These are phyloP conservation scores for Myotis davidii DNA, from an alignment of 2,113 vertebrate genomes.

Conservation along the genomic window DNA sequence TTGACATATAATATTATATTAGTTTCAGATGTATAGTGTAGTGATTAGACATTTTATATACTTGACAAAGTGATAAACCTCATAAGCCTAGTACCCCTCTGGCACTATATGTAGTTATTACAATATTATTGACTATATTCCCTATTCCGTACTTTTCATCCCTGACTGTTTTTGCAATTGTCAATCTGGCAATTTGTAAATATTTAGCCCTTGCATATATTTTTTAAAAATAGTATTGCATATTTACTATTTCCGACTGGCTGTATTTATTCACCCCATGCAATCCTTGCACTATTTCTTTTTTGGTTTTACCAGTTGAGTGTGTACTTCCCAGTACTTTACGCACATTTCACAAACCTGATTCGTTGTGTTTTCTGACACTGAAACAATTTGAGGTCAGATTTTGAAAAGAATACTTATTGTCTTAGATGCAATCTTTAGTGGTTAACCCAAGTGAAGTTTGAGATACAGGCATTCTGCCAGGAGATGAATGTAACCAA, in stretches of 20 bases:
- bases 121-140: neutral
- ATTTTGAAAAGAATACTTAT: neutral
- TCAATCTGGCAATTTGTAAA: neutral
- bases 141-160: neutral
- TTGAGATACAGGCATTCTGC: neutral
- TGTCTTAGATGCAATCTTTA: neutral
- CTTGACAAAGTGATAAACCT: neutral
- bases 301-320: neutral
- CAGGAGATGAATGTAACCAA: slow-evolving; percentile 14
- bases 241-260: neutral
- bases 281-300: neutral
- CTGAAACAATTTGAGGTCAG: neutral
- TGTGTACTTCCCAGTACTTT: neutral
- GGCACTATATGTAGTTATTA: neutral
- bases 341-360: neutral
- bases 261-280: neutral
- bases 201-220: neutral
- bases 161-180: neutral
- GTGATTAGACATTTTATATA: neutral
- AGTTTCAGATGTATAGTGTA: neutral
- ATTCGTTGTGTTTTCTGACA: slow-evolving; percentile 29
- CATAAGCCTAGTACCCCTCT: neutral
- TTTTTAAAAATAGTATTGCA: neutral
- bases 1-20: neutral
- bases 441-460: slow-evolving; percentile 33